Conservation (phyloP, 64 coral and sea anemone species). For the Anthopleura sola region DNA sequence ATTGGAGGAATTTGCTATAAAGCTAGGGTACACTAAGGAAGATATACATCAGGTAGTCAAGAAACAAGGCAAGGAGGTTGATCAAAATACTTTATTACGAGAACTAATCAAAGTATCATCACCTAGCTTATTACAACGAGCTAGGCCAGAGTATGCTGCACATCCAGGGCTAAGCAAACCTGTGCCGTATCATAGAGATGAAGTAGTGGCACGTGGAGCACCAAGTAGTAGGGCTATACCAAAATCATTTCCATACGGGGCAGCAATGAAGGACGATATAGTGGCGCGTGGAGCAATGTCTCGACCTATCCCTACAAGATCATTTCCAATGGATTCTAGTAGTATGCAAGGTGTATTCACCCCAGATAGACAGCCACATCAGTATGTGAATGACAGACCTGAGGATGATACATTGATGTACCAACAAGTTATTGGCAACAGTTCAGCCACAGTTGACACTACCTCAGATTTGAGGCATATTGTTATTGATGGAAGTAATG, state of each 20-base stretch:
- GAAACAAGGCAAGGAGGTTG: constrained; percentile 77
- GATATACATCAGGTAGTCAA: constrained; percentile 79
- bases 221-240: constrained; percentile 10
- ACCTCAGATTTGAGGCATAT: constrained; percentile 75
- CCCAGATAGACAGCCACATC: background rate
- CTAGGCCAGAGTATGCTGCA: background rate
- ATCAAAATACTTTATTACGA: constrained; percentile 80
- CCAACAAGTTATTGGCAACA: constrained; percentile 64
- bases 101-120: constrained; percentile 90
- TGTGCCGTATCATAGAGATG: constrained; percentile 18
- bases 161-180: constrained; percentile 6
- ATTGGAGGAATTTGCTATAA: constrained; percentile 89
- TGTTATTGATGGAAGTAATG: constrained; percentile 99
- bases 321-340: background rate
- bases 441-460: constrained; percentile 24
- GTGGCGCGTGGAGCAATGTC: constrained; percentile 50
- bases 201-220: constrained; percentile 64
- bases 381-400: constrained; percentile 22
- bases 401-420: constrained; percentile 76
- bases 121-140: constrained; percentile 35
- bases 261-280: constrained; percentile 20
- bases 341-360: background rate
- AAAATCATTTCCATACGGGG: background rate
- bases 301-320: background rate
- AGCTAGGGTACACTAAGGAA: constrained; percentile 87